These are phyloP conservation scores for Bombyx huttoni DNA, from an alignment of 2,888 invertebrate genomes.

Conservation along the genomic window DNA sequence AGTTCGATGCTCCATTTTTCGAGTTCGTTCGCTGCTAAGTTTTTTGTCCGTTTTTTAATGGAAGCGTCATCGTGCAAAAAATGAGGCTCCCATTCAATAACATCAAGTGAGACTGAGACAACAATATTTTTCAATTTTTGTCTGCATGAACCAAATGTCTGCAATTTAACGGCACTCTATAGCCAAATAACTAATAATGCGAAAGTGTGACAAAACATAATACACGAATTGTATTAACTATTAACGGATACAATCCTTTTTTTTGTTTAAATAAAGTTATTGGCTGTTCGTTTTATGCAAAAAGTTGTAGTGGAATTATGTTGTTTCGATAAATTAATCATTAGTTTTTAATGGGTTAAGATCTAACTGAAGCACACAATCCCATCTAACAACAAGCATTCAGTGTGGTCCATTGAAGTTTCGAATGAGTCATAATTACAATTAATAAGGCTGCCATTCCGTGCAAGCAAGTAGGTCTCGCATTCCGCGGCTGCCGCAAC, in stretches of 20 bases:
- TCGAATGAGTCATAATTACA: constrained; percentile 46
- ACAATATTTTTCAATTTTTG: not conserved
- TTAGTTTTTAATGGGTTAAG: not conserved
- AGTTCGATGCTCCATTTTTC: constrained; percentile 63
- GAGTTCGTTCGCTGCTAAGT: constrained; percentile 41
- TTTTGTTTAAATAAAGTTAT: no score
- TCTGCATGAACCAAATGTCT: not conserved
- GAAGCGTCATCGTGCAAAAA: constrained; percentile 38
- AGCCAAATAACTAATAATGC: not conserved
- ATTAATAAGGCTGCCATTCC: constrained; percentile 30
- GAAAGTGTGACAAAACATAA: not conserved
- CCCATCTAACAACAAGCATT: constrained; percentile 3
- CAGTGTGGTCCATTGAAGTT: constrained; percentile 26
- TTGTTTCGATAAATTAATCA: no score
- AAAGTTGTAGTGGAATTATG: no score
- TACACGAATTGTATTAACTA: not conserved
- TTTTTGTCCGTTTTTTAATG: constrained; percentile 49
- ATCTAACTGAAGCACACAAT: not conserved
- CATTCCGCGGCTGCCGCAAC: constrained; percentile 60
- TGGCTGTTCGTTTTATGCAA: no score
- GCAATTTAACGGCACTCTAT: not conserved
- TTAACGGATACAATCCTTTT: not conserved
- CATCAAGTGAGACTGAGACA: constrained; percentile 27
- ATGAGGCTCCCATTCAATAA: constrained; percentile 43
- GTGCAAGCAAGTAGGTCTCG: constrained; percentile 58